Evolutionary conservation across 1,140 invertebrate species (phyloP), one percentile per base, ranked within the genome.

Genomic region (Panagrolaimus sp.): DNA sequence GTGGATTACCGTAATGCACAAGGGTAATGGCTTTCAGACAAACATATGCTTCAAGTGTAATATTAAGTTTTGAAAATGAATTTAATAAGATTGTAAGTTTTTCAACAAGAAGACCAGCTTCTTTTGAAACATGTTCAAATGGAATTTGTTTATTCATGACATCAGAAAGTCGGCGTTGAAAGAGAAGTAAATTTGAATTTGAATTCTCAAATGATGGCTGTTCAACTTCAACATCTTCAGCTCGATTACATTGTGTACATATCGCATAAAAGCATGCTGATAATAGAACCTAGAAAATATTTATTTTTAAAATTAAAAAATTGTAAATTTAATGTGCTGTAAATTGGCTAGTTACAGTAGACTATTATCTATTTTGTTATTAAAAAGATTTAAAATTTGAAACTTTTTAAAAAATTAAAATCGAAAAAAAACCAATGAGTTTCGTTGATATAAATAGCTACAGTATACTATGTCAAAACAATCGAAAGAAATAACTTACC

Each of bases 21-120:
- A 85, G 75, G 13, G 84, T 80, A 27, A 85, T 84, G 14, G 82
- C 82, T 69, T 85, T 82, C 25, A 85, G 73, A 63, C 83, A 85
- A 16, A 84, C 81, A 67, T 83, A 83, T 67, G 84, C 83, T 72
- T 84, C 82, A 11, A 76, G 64, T 9, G 79, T 77, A 48, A 85
- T 71, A 14, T 67, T 73, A 27, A 82, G 67, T 14, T 69, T 65
- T 53, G 79, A 76, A 63, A 81, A 78, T 11, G 75, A 66, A 61
- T 84, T 75, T 14, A 77, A 73, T 16, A 83, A 68, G 48, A 74
- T 75, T 20, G 84, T 83, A 44, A 85, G 77, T 46, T 82, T 79
- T 51, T 83, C 77, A 53, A 85, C 81, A 9, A 85, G 69, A 38
- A 72, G 72, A 9, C 84, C 84, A 20, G 84, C 82, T 72, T 85